Conservation (phyloP, 1,140 invertebrate genomes). For the Drosophila tropicalis region DNA sequence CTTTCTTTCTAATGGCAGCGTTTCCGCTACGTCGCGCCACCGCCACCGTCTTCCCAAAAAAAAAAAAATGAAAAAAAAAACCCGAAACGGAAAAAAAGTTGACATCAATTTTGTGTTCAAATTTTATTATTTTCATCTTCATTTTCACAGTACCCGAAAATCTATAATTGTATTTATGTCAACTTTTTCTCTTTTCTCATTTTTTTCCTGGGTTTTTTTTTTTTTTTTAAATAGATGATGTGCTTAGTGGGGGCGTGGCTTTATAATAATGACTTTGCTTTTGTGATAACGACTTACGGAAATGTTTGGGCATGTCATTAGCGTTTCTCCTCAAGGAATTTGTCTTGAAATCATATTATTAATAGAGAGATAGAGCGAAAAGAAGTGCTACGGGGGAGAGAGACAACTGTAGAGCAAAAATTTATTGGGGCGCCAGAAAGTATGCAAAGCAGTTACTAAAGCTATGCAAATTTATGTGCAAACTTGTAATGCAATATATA, state of each 20-base stretch:
- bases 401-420: conserved; percentile 29
- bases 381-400: neutral
- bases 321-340: conserved; percentile 64
- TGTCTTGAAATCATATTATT: conserved; percentile 68
- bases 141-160: conserved; percentile 72
- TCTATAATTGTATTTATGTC: conserved; percentile 83
- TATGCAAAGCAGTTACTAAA: conserved; percentile 57
- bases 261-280: conserved; percentile 82
- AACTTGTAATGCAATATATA: conserved; percentile 77
- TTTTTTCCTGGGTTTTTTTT: conserved; percentile 5
- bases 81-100: conserved; percentile 46
- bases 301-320: conserved; percentile 81
- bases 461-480: conserved; percentile 60
- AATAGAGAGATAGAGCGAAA: conserved; percentile 48
- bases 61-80: conserved; percentile 15
- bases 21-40: conserved; percentile 65
- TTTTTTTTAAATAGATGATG: conserved; percentile 23
- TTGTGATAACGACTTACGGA: conserved; percentile 82
- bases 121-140: conserved; percentile 82
- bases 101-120: conserved; percentile 77
- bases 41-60: conserved; percentile 26
- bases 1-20: conserved; percentile 75
- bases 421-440: conserved; percentile 56
- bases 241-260: conserved; percentile 51
- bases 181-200: conserved; percentile 63